Conservation (phyloP, 2,113 vertebrate genomes). For the Puntigrus tetrazona region DNA sequence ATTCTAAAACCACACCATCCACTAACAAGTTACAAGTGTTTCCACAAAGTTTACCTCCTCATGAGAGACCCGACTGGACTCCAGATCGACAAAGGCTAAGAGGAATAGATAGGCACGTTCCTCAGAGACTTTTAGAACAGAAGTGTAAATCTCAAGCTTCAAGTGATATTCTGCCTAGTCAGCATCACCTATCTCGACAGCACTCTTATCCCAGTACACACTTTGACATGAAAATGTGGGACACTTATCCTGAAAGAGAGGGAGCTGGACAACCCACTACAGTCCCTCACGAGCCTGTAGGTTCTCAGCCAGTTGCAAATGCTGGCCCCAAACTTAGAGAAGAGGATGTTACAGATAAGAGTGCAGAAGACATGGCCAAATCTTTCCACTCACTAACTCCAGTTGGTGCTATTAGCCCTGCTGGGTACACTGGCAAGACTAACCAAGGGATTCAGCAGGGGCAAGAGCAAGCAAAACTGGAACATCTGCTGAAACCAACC, state of each 20-base stretch:
- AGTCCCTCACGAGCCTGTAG: slow-evolving; percentile 54
- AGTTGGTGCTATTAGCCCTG: slow-evolving; percentile 54
- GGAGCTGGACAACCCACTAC: slow-evolving; percentile 55
- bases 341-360: slow-evolving; percentile 58
- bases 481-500: slow-evolving; percentile 86
- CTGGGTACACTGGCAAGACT: slow-evolving; percentile 60
- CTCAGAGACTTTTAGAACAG: slow-evolving; percentile 65
- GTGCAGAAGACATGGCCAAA: slow-evolving; percentile 67
- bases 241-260: slow-evolving; percentile 69
- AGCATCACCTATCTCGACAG: slow-evolving; percentile 61
- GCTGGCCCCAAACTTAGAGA: slow-evolving; percentile 60
- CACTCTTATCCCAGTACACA: slow-evolving; percentile 68
- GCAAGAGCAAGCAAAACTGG: slow-evolving; percentile 72
- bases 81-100: slow-evolving; percentile 71
- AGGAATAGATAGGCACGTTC: slow-evolving; percentile 67
- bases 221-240: slow-evolving; percentile 77
- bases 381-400: slow-evolving; percentile 61
- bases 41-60: slow-evolving; percentile 67
- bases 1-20: slow-evolving; percentile 59
- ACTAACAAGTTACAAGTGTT: slow-evolving; percentile 74
- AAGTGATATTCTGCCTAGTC: slow-evolving; percentile 59
- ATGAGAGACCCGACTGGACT: slow-evolving; percentile 69
- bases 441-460: slow-evolving; percentile 63
- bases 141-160: slow-evolving; percentile 67
- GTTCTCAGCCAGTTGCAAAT: slow-evolving; percentile 54